Percentiles rank a stretch among this genome's conserved stretches.
phyloP scores from a whole-genome alignment of 2,888 invertebrate species.

The Sarcophaga caerulescens region DNA sequence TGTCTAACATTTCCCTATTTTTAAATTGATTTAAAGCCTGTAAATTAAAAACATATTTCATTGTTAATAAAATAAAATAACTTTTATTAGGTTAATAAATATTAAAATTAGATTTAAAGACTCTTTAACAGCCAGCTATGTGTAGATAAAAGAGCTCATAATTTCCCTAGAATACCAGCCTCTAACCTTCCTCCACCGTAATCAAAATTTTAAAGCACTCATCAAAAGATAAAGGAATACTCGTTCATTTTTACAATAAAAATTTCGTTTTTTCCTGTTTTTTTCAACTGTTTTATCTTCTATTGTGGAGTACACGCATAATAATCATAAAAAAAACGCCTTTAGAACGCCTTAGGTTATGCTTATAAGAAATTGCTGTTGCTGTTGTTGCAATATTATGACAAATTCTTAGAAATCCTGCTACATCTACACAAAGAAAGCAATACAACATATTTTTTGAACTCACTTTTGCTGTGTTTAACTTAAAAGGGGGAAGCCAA shows the following conservation, averaged over 20 bases:
- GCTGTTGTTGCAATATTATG: background rate
- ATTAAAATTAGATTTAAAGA: no score
- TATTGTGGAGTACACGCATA: background rate
- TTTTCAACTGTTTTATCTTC: background rate
- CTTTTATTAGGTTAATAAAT: no score
- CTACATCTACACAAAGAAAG: background rate
- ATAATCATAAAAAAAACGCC: background rate
- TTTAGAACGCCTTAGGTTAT: background rate
- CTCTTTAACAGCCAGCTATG: no score
- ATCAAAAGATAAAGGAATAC: background rate
- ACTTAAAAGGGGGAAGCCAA: background rate
- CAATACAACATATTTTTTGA: background rate
- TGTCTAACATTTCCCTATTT: no score
- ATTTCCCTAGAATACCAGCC: no score
- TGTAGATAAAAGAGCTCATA: no score
- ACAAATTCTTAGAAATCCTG: background rate
- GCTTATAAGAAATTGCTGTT: background rate
- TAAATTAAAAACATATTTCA: no score
- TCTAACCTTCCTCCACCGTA: no score
- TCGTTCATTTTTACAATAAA: background rate
- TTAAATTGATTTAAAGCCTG: no score
- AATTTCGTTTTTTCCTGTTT: background rate
- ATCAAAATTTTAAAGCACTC: background rate
- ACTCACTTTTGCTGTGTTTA: background rate
- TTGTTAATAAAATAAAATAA: no score